phyloP scores from a whole-genome alignment of 2,113 vertebrate genomes.

The Lophotis ruficrista region DNA sequence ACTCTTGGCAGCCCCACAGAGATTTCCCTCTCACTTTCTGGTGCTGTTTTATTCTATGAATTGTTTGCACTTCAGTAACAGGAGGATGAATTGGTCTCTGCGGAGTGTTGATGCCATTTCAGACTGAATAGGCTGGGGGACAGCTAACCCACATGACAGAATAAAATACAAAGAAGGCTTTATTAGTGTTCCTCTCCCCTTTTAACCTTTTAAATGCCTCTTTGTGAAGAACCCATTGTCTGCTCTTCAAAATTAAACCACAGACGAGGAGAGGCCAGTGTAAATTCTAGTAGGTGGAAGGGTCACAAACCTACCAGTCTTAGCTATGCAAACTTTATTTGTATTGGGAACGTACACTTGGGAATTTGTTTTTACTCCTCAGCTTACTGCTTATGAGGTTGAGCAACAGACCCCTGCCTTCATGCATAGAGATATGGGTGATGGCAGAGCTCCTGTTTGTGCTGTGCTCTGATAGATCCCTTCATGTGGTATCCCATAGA shows the following conservation, averaged over 20 bases:
- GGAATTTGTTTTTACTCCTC: not conserved
- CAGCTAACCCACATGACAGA: constrained; percentile 31
- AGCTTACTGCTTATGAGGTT: not conserved
- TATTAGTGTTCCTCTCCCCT: not conserved
- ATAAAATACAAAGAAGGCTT: constrained; percentile 52
- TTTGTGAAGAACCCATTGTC: not conserved
- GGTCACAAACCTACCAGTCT: not conserved
- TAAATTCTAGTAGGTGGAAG: constrained; percentile 19
- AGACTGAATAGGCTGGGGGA: constrained; percentile 29
- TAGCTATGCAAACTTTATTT: not conserved
- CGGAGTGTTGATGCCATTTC: constrained; percentile 37
- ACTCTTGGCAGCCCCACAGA: constrained; percentile 27
- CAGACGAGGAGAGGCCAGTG: not conserved
- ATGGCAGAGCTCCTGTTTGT: not conserved
- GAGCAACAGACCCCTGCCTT: not conserved
- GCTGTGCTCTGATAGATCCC: not conserved
- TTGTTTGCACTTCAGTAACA: constrained; percentile 56
- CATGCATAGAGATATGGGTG: no score
- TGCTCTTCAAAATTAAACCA: not conserved
- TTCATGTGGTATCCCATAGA: not conserved
- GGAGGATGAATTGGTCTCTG: constrained; percentile 48
- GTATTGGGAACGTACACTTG: not conserved
- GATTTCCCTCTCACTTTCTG: not conserved
- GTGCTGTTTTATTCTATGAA: constrained; percentile 44
- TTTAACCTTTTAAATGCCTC: constrained; percentile 46